Conservation (phyloP, 2,888 invertebrate genomes). For the Pharmacophagus antenor region DNA sequence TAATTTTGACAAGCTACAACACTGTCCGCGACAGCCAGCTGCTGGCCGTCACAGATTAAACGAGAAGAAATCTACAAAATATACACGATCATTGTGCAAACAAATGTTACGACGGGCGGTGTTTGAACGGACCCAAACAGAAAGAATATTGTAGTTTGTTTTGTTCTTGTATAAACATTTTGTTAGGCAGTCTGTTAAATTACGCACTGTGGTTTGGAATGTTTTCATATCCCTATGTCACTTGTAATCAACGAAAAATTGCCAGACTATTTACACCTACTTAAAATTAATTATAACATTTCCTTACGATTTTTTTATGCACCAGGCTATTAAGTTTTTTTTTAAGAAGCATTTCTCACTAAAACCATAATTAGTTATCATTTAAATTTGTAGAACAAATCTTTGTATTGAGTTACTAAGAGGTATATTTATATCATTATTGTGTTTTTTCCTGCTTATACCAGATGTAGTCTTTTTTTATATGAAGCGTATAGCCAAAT, state of each 20-base stretch:
- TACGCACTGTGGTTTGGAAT: slow-evolving; percentile 39
- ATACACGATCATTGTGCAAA: slow-evolving; percentile 61
- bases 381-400: no score
- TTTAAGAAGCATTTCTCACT: no score
- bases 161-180: slow-evolving; percentile 55
- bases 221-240: slow-evolving; percentile 30
- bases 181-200: slow-evolving; percentile 49
- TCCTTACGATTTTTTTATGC: no score
- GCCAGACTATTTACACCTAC: not conserved
- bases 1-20: slow-evolving; percentile 29
- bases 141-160: slow-evolving; percentile 51
- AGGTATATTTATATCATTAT: no score
- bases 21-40: slow-evolving; percentile 47
- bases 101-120: slow-evolving; percentile 52
- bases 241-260: slow-evolving; percentile 17
- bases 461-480: no score
- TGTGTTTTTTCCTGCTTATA: no score
- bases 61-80: slow-evolving; percentile 49
- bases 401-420: no score
- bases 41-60: slow-evolving; percentile 57
- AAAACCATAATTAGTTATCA: no score
- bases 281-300: not conserved
- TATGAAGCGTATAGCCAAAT: no score
- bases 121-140: slow-evolving; percentile 47
- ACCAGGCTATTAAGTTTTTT: no score